Conservation (phyloP, 92 coral and sea anemone genomes). For the Phenganax marumi region DNA sequence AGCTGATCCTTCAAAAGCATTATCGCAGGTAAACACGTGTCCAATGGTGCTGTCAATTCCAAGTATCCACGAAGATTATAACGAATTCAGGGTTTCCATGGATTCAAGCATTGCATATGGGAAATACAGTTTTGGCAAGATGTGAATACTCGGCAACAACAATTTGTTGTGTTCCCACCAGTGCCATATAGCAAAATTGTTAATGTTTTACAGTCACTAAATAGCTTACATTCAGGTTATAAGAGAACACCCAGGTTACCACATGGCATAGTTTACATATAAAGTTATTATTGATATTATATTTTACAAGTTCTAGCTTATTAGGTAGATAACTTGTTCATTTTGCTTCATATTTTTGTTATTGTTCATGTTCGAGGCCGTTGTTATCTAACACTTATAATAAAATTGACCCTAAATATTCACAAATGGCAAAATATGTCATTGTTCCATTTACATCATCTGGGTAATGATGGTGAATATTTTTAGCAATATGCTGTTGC, state of each 20-base stretch:
- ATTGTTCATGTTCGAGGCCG: no score
- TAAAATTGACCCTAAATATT: not conserved
- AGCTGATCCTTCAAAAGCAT: not conserved
- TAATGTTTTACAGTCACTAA: not conserved
- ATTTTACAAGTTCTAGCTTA: no score
- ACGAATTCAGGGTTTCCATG: not conserved
- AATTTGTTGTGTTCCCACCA: not conserved
- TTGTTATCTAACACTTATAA: no score
- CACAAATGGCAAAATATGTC: constrained; percentile 6
- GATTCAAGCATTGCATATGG: not conserved
- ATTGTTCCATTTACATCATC: constrained; percentile 7
- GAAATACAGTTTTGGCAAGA: constrained; percentile 10
- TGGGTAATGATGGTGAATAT: not conserved
- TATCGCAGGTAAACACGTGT: constrained; percentile 1
- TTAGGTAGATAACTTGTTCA: no score
- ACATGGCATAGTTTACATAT: no score
- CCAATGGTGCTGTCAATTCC: constrained; percentile 16
- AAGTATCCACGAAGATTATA: not conserved
- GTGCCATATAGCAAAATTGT: not conserved
- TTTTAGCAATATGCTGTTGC: not conserved
- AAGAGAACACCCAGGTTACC: no score
- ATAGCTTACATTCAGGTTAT: not conserved
- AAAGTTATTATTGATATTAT: no score
- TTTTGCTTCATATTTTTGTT: no score
- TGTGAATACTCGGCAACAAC: not conserved